phyloP scores from a whole-genome alignment of 2,888 invertebrate species.

The Lithophane socia region DNA sequence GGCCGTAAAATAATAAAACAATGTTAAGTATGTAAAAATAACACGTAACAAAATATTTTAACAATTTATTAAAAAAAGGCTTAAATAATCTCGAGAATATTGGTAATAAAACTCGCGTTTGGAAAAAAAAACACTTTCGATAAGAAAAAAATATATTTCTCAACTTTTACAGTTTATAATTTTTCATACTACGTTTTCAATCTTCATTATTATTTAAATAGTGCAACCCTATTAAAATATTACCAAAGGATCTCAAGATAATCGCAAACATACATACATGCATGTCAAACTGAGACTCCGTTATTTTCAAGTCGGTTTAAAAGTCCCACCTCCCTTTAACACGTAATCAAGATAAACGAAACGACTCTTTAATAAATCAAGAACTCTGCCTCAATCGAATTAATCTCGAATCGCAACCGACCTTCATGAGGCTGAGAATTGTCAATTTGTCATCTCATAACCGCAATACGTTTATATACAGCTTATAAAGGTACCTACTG shows the following conservation, averaged over 20 bases:
- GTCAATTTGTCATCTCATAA: conserved; percentile 46
- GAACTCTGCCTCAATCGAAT: conserved; percentile 24
- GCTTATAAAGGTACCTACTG: not conserved
- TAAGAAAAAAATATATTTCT: not conserved
- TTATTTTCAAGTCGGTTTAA: conserved; percentile 1
- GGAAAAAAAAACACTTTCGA: too few species aligned
- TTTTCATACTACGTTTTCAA: not conserved
- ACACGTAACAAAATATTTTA: not conserved
- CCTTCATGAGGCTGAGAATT: conserved; percentile 28
- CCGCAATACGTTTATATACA: conserved; percentile 5
- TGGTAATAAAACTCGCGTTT: not conserved
- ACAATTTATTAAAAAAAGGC: not conserved
- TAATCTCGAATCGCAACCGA: conserved; percentile 39
- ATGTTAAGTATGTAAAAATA: conserved; percentile 19
- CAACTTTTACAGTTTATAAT: not conserved
- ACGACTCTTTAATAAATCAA: conserved; percentile 40
- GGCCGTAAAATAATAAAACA: conserved; percentile 37
- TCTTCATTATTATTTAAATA: not conserved
- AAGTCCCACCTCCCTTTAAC: not conserved
- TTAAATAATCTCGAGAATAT: not conserved
- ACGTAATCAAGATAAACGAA: conserved; percentile 32
- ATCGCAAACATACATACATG: too few species aligned
- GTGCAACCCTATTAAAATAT: not conserved
- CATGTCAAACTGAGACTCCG: not conserved
- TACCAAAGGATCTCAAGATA: not conserved